Base-by-base conservation (phyloP, 2,797 vertebrate species). In the Phoxinus dragarum region DNA sequence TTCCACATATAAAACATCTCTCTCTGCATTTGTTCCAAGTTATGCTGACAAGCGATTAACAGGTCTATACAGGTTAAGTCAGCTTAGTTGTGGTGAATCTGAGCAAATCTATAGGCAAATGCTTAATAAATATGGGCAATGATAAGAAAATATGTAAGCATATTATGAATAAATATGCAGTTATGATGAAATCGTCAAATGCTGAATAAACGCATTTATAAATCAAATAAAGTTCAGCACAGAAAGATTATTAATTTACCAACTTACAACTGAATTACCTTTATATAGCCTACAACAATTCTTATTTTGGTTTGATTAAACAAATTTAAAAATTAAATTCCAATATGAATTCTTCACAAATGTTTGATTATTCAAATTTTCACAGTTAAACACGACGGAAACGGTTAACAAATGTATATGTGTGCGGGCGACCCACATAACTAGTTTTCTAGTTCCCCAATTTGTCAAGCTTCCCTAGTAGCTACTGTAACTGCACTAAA, bases 51-150 rank as follows among this genome's bases (percentile, higher is more conserved):
- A 66, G 21, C 64, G 69, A 42, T 59, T 31, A 81, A 71, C 49
- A 71, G 67, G 67, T 59, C 80, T 71, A 71, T 59, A 81, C 36
- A 81, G 67, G 67, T 81, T 71, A 81, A 71, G 36, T 52, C 47
- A 71, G 47, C 47, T 56, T 71, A 71, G 16, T 4, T 81, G 67
- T 42, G 21, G 31, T 6, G 10, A 42, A 67, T 56, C 47, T 1
- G 36, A 27, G 23, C 12, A 71, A 38, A 12, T 31, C 1, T 81
- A 66, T 47, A 31, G 40, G 10, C n/a, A 79, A 64, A 31, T 21
- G 27, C 23, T 11, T 1, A 78, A 42, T 42, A 16, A 5, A 36
- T 36, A 11, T 21, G 17, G 34, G 4, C 23, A 44, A 27, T 16
- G 17, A 76, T 42, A 5, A 54, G 14, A 17, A 42, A 40, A 47